Percentiles rank a stretch among this genome's conserved stretches.
Conservation (phyloP, 2,113 vertebrate genomes). For the Xenus cinereus region DNA sequence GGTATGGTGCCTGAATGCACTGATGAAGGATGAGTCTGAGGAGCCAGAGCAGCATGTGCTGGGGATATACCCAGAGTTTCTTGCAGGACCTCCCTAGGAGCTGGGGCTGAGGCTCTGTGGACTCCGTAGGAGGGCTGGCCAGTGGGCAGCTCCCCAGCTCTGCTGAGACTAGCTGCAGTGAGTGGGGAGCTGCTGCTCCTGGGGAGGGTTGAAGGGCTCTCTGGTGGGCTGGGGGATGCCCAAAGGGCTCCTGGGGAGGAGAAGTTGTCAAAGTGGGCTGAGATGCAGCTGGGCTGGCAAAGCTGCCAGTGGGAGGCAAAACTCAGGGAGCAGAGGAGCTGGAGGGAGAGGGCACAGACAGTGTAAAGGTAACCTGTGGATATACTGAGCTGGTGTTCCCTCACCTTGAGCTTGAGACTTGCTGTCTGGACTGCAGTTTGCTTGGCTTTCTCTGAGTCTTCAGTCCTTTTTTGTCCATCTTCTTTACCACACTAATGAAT, state of each 20-base stretch:
- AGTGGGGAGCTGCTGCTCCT: background rate
- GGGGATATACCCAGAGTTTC: background rate
- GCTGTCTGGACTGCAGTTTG: background rate
- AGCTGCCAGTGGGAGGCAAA: background rate
- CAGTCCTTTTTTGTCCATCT: accelerated
- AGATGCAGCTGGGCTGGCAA: background rate
- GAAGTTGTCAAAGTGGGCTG: background rate
- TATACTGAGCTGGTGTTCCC: background rate
- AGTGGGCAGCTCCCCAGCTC: background rate
- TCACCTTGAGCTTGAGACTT: background rate
- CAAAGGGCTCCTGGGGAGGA: background rate
- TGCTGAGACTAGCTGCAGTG: background rate
- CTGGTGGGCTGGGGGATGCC: background rate
- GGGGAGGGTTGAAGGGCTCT: background rate
- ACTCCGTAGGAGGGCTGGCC: background rate
- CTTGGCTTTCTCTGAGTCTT: background rate
- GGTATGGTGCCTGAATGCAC: background rate
- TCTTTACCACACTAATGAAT: background rate
- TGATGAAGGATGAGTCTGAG: background rate
- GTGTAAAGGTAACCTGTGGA: background rate
- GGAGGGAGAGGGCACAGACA: background rate
- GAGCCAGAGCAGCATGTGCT: background rate
- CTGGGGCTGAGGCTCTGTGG: background rate
- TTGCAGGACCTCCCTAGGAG: background rate
- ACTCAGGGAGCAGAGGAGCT: background rate